Conservation (phyloP, 2,797 vertebrate species). For the Molothrus aeneus region DNA sequence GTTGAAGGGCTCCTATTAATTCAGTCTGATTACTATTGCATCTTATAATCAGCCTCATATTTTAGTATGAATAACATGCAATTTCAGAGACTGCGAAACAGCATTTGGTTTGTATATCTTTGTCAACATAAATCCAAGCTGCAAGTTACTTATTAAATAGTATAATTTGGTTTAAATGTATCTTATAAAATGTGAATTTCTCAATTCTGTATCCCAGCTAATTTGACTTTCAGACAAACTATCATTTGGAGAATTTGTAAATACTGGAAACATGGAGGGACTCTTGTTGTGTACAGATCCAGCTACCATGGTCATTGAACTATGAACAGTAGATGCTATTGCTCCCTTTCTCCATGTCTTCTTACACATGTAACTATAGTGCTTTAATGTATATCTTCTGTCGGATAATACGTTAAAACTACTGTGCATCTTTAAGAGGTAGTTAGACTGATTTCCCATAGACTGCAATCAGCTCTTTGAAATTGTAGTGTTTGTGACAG, state of each 20-base stretch:
- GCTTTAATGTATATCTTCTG: slow-evolving; percentile 46
- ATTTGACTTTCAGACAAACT: slow-evolving; percentile 60
- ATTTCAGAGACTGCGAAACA: slow-evolving; percentile 66
- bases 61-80: slow-evolving; percentile 73
- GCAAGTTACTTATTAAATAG: slow-evolving; percentile 71
- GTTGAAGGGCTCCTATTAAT: slow-evolving; percentile 75
- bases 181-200: slow-evolving; percentile 59
- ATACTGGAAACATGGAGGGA: slow-evolving; percentile 16
- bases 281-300: not conserved
- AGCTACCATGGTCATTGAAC: not conserved
- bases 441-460: slow-evolving; percentile 69
- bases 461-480: slow-evolving; percentile 74
- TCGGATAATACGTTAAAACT: slow-evolving; percentile 61
- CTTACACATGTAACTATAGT: not conserved
- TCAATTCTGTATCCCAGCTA: slow-evolving; percentile 30
- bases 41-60: slow-evolving; percentile 77
- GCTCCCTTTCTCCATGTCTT: not conserved
- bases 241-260: slow-evolving; percentile 49
- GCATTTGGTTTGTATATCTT: slow-evolving; percentile 69
- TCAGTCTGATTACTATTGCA: slow-evolving; percentile 74
- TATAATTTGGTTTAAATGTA: slow-evolving; percentile 68
- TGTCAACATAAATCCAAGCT: slow-evolving; percentile 64
- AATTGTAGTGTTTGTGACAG: slow-evolving; percentile 74
- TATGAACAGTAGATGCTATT: not conserved
- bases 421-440: slow-evolving; percentile 60